A percentile compares a stretch with the other conserved stretches of the same genome.
Evolutionary conservation across 1,140 invertebrate genomes (phyloP).

Genomic region (Apocrypta bakeri): DNA sequence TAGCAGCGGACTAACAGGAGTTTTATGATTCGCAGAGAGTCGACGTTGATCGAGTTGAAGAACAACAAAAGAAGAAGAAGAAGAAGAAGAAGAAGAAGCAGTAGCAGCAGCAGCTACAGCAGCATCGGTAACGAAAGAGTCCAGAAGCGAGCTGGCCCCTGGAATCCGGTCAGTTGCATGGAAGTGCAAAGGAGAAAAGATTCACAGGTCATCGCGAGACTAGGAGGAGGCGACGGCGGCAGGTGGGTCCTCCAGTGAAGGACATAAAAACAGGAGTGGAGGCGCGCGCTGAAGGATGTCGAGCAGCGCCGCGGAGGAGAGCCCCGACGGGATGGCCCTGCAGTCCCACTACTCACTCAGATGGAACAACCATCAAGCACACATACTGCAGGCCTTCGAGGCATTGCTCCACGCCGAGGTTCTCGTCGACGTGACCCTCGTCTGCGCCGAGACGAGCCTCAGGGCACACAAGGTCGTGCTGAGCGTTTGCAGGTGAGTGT

Average conservation of each 20-base stretch:
- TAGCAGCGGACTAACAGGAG: neutral
- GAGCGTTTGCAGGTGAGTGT: constrained; percentile 84
- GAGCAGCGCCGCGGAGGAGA: constrained; percentile 61
- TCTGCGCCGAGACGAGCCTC: constrained; percentile 87
- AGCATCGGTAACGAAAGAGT: constrained; percentile 10
- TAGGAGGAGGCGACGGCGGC: constrained; percentile 49
- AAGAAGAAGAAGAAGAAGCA: no score
- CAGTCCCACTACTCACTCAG: constrained; percentile 91
- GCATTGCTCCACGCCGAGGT: constrained; percentile 87
- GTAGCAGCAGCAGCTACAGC: neutral
- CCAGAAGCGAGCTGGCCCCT: neutral
- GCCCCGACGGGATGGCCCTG: constrained; percentile 74
- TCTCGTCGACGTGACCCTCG: constrained; percentile 91
- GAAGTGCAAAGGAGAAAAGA: constrained; percentile 53
- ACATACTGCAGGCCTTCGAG: constrained; percentile 90
- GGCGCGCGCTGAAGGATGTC: constrained; percentile 65
- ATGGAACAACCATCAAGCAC: constrained; percentile 94
- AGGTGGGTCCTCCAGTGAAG: constrained; percentile 43
- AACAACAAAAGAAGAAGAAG: no score
- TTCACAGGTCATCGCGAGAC: constrained; percentile 29
- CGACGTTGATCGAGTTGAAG: constrained; percentile 37
- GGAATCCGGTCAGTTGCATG: constrained; percentile 46
- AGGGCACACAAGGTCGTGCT: constrained; percentile 93
- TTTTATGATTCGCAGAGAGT: constrained; percentile 49
- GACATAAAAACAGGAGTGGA: constrained; percentile 29